Evolutionary conservation across 2,888 invertebrate species (phyloP).

Genomic region (Spisula solida): DNA sequence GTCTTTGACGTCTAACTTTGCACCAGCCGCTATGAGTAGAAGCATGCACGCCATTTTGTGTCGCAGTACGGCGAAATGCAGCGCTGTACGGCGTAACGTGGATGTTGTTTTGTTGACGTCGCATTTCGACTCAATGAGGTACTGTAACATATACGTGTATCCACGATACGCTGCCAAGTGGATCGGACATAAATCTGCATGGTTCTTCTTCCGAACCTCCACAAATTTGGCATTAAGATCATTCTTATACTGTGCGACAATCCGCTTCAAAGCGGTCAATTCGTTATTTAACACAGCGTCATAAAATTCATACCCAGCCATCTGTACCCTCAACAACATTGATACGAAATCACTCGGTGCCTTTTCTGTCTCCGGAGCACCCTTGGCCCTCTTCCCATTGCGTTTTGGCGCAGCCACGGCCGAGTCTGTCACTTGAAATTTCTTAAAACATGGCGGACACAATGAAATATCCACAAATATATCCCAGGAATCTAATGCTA

Average conservation of each 20-base stretch:
- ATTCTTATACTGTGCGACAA: constrained; percentile 86
- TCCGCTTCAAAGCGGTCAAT: constrained; percentile 83
- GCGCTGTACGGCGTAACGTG: constrained; percentile 85
- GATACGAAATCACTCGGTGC: constrained; percentile 44
- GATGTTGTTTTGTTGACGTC: constrained; percentile 86
- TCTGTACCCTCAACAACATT: constrained; percentile 84
- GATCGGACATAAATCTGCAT: constrained; percentile 86
- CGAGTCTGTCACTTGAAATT: constrained; percentile 36
- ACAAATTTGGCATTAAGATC: constrained; percentile 87
- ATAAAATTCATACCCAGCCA: constrained; percentile 86
- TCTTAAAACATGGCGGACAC: constrained; percentile 67
- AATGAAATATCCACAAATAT: constrained; percentile 48
- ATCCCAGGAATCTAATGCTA: constrained; percentile 63
- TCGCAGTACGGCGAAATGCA: constrained; percentile 87
- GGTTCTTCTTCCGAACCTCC: constrained; percentile 87
- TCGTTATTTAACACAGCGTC: constrained; percentile 87
- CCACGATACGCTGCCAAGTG: constrained; percentile 87
- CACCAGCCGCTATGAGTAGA: constrained; percentile 85
- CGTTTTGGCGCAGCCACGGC: constrained; percentile 39
- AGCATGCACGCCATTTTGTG: constrained; percentile 87
- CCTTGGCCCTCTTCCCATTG: constrained; percentile 36
- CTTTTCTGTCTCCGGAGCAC: constrained; percentile 31
- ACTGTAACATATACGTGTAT: constrained; percentile 86
- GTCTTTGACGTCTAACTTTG: constrained; percentile 86
- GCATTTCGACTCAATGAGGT: constrained; percentile 85